Percentiles rank a stretch among this genome's conserved stretches.
Conservation (phyloP, 2,888 invertebrate genomes). For the Thysanoteuthis rhombus region DNA sequence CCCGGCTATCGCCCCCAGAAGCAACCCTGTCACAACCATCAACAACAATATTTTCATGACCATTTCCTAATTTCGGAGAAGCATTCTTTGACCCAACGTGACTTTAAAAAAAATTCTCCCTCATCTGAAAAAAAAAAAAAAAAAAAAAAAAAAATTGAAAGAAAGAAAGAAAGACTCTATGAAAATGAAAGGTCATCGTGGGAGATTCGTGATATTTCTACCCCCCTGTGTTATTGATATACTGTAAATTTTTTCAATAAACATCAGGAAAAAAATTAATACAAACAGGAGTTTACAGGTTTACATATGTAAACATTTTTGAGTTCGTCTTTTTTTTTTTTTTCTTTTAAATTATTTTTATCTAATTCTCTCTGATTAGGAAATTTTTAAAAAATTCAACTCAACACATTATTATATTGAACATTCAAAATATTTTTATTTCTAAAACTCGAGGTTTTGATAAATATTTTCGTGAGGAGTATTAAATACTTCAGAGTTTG, state of each 20-base stretch:
- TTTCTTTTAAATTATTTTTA: no score
- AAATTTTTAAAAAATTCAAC: no score
- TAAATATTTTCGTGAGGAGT: no score
- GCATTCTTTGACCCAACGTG: not conserved
- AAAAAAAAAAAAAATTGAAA: no score
- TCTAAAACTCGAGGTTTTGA: no score
- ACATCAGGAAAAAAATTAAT: not conserved
- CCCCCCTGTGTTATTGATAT: not conserved
- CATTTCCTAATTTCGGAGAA: not conserved
- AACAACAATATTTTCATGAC: not conserved
- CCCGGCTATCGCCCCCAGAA: not conserved
- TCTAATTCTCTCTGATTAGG: no score
- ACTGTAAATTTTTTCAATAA: not conserved
- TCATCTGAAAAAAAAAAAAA: no score
- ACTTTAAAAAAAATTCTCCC: not conserved
- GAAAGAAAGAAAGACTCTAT: no score
- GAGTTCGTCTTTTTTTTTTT: no score
- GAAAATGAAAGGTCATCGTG: not conserved
- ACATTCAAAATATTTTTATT: no score
- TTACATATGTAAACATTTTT: not conserved
- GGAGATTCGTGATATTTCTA: not conserved
- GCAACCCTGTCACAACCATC: not conserved
- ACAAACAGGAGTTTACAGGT: not conserved
- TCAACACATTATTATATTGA: no score
- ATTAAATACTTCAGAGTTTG: no score